phyloP scores from a whole-genome alignment of 2,888 invertebrate species.

The Drosophila paracracens region DNA sequence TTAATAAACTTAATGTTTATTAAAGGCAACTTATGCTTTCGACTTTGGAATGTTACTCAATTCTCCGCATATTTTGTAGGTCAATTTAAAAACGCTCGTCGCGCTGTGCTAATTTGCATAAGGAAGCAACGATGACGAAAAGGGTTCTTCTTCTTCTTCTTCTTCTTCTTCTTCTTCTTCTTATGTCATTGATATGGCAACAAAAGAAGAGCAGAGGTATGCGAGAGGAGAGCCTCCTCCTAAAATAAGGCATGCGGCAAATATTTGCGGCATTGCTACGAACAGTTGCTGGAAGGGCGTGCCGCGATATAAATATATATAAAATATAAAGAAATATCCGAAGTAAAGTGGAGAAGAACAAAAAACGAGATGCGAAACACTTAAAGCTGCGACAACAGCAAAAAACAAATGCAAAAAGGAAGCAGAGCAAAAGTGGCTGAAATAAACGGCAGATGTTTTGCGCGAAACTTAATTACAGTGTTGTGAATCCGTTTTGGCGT shows the following conservation, averaged over 20 bases:
- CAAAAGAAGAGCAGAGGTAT: slow-evolving; percentile 17
- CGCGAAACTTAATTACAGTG: slow-evolving; percentile 74
- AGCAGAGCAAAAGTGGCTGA: slow-evolving; percentile 9
- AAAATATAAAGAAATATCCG: slow-evolving; percentile 10
- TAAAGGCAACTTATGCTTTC: slow-evolving; percentile 13
- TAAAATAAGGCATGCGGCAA: slow-evolving; percentile 58
- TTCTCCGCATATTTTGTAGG: neutral
- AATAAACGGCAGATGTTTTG: slow-evolving; percentile 75
- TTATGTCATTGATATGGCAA: slow-evolving; percentile 41
- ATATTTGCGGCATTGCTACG: slow-evolving; percentile 63
- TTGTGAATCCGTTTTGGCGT: slow-evolving; percentile 50
- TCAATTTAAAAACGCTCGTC: slow-evolving; percentile 19
- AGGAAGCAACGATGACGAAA: slow-evolving; percentile 29
- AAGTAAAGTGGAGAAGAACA: neutral
- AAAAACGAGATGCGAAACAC: slow-evolving; percentile 41
- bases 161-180: slow-evolving; percentile 4
- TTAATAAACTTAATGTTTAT: slow-evolving; percentile 15
- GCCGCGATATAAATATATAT: slow-evolving; percentile 46
- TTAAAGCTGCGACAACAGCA: slow-evolving; percentile 59
- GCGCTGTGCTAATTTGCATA: slow-evolving; percentile 56
- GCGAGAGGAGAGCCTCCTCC: neutral
- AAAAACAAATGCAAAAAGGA: slow-evolving; percentile 13
- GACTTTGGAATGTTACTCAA: slow-evolving; percentile 18
- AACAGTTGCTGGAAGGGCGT: slow-evolving; percentile 74
- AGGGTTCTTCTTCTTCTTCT: slow-evolving; percentile 8